phyloP scores from a whole-genome alignment of 2,888 invertebrate genomes.

The Drosophila putrida region DNA sequence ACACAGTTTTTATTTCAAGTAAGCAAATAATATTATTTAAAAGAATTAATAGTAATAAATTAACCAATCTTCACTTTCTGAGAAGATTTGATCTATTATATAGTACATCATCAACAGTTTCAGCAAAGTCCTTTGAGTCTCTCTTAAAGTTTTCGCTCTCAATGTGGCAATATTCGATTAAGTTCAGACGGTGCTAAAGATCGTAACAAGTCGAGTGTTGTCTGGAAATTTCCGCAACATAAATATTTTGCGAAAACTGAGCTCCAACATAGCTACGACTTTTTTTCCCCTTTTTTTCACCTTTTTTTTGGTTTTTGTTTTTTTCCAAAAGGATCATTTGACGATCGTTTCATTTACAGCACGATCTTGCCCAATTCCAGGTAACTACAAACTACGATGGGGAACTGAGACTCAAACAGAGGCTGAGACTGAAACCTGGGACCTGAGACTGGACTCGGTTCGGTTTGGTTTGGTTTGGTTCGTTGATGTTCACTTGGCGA shows the following conservation, averaged over 20 bases:
- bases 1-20: no score
- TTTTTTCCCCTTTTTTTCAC: neutral
- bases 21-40: no score
- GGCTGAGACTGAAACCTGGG: neutral
- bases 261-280: conserved; percentile 22
- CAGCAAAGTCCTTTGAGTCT: neutral
- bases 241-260: conserved; percentile 41
- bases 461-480: conserved; percentile 8
- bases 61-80: neutral
- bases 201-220: conserved; percentile 35
- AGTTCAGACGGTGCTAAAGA: conserved; percentile 23
- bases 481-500: conserved; percentile 55
- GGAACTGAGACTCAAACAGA: conserved; percentile 8
- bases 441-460: conserved; percentile 18
- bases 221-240: conserved; percentile 59
- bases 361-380: conserved; percentile 73
- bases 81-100: neutral
- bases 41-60: no score
- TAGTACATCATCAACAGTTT: neutral
- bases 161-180: conserved; percentile 11
- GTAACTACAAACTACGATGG: conserved; percentile 48
- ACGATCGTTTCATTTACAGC: conserved; percentile 69
- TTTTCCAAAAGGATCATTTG: conserved; percentile 56
- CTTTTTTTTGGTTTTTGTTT: neutral
- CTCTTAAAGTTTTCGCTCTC: neutral